Conservation (phyloP, 2,888 invertebrate species). For the Eurytoma californica region DNA sequence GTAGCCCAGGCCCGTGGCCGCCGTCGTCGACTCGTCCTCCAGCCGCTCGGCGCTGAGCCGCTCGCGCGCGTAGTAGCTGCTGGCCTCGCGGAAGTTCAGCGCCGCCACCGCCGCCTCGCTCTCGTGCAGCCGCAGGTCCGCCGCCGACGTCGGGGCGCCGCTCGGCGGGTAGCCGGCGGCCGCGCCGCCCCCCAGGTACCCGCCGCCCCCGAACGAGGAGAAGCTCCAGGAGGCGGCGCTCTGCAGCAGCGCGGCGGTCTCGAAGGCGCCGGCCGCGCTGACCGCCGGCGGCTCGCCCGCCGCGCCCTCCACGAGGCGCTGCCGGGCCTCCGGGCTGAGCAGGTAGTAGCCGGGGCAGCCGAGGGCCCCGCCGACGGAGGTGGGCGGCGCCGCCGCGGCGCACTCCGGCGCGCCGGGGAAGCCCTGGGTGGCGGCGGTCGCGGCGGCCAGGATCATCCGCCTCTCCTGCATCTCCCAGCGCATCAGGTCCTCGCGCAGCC, state of each 20-base stretch:
- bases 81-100: conserved; percentile 56
- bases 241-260: conserved; percentile 66
- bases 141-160: conserved; percentile 47
- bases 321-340: conserved; percentile 66
- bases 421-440: conserved; percentile 70
- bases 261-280: conserved; percentile 61
- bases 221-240: conserved; percentile 66
- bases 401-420: conserved; percentile 73
- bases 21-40: conserved; percentile 54
- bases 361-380: conserved; percentile 56
- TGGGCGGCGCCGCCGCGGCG: conserved; percentile 70
- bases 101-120: conserved; percentile 57
- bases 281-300: conserved; percentile 57
- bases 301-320: conserved; percentile 66
- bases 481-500: conserved; percentile 70
- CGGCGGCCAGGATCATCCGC: conserved; percentile 70
- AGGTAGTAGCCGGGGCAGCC: conserved; percentile 73
- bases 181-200: conserved; percentile 54
- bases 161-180: conserved; percentile 53
- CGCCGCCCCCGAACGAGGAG: conserved; percentile 58
- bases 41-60: conserved; percentile 33
- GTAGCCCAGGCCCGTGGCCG: conserved; percentile 46
- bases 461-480: conserved; percentile 74
- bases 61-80: conserved; percentile 49
- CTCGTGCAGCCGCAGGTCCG: conserved; percentile 56